phyloP scores from a whole-genome alignment of 1,140 invertebrate genomes.

The Anastrepha ludens region DNA sequence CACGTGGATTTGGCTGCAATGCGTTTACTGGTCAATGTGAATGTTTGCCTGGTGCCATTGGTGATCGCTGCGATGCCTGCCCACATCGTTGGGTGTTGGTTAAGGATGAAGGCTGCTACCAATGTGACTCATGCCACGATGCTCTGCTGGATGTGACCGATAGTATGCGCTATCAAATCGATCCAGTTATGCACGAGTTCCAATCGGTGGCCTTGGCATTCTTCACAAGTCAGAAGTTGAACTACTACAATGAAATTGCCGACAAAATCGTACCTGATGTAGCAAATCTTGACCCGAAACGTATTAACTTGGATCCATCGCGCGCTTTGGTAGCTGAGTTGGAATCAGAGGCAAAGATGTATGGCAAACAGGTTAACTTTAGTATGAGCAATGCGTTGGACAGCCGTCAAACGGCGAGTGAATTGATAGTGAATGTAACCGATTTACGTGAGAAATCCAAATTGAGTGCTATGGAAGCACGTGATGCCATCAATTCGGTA shows the following conservation, averaged over 20 bases:
- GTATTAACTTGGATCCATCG: constrained; percentile 79
- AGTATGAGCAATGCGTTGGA: constrained; percentile 76
- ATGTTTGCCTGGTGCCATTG: constrained; percentile 95
- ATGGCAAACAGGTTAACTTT: constrained; percentile 78
- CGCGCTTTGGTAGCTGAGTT: constrained; percentile 78
- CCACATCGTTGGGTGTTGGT: constrained; percentile 88
- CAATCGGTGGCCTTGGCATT: constrained; percentile 81
- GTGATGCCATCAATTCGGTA: constrained; percentile 80
- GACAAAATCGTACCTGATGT: constrained; percentile 81
- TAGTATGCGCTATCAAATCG: constrained; percentile 79
- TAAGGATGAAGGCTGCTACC: constrained; percentile 81
- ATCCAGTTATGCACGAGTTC: constrained; percentile 82
- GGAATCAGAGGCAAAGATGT: constrained; percentile 77
- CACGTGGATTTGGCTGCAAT: constrained; percentile 92
- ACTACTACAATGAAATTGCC: constrained; percentile 83
- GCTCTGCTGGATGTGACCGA: constrained; percentile 91
- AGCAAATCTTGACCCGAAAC: constrained; percentile 79
- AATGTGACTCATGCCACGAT: constrained; percentile 93
- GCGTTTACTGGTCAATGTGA: constrained; percentile 92
- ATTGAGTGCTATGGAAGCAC: constrained; percentile 76
- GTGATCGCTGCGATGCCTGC: constrained; percentile 96
- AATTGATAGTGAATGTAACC: constrained; percentile 77
- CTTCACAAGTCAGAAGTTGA: constrained; percentile 85
- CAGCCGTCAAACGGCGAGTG: constrained; percentile 74
- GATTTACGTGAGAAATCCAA: constrained; percentile 76